These are phyloP conservation scores for Hippasteria phrygiana DNA, from an alignment of 53 echinoderm and acorn worm species.

Conservation along the genomic window DNA sequence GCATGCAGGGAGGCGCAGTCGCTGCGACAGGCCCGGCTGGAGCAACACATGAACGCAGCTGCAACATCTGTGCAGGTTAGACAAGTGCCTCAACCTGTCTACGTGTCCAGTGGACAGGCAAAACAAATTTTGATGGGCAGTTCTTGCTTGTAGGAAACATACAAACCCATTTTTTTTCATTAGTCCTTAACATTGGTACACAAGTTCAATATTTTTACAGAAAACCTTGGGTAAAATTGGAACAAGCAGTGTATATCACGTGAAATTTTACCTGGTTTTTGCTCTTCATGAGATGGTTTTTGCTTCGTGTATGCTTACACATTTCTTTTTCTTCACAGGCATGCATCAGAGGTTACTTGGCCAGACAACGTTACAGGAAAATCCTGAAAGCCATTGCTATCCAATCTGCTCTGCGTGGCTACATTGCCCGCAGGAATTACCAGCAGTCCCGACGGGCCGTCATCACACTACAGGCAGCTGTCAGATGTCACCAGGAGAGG, in stretches of 20 bases:
- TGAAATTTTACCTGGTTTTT: no score
- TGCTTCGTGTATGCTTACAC: no score
- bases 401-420: conserved; percentile 68
- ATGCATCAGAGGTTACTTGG: conserved; percentile 45
- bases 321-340: conserved; percentile 58
- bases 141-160: no score
- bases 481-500: conserved; percentile 69
- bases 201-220: no score
- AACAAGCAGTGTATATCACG: no score
- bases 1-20: conserved; percentile 68
- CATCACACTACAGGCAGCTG: conserved; percentile 74
- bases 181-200: no score
- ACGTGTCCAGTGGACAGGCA: no score
- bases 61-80: conserved; percentile 83
- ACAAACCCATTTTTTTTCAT: no score
- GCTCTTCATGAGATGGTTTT: no score
- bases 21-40: conserved; percentile 49
- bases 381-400: conserved; percentile 47
- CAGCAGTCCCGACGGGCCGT: conserved; percentile 48
- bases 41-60: conserved; percentile 54
- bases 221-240: no score
- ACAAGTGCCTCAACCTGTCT: no score
- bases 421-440: conserved; percentile 54
- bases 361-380: conserved; percentile 38
- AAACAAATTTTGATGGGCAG: no score